Conservation (phyloP, 2,113 vertebrate genomes). For the Fregetta grallaria region DNA sequence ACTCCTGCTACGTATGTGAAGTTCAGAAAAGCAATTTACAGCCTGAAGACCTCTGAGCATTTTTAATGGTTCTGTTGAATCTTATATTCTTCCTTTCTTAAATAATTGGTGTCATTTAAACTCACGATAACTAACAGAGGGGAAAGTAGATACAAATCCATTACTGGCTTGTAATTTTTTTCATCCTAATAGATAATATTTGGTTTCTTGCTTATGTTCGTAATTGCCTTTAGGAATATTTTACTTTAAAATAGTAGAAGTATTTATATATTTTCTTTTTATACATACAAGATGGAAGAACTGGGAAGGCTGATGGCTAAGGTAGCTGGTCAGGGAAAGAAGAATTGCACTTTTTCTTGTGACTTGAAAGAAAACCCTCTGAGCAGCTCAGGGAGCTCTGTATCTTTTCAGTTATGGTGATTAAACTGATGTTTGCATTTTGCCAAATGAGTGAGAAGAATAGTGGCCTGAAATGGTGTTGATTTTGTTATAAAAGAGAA, state of each 20-base stretch:
- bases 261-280: neutral
- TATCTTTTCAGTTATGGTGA: rapidly evolving
- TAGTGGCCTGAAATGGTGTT: neutral
- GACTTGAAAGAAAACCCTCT: neutral
- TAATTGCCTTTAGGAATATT: neutral
- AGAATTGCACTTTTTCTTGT: neutral
- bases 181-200: neutral
- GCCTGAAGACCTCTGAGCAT: neutral
- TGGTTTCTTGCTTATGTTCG: neutral
- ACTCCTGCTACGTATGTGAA: neutral
- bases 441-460: neutral
- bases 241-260: neutral
- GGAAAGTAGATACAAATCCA: neutral
- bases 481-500: neutral
- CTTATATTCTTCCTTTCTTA: neutral
- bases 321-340: neutral
- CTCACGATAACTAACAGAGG: rapidly evolving
- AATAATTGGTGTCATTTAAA: neutral
- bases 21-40: neutral
- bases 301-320: neutral
- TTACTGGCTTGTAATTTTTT: neutral
- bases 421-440: neutral
- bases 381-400: neutral
- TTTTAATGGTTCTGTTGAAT: neutral
- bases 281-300: too few relatives aligned